Base-by-base conservation (phyloP, 2,888 invertebrate species). In the Ganaspis brasiliensis region DNA sequence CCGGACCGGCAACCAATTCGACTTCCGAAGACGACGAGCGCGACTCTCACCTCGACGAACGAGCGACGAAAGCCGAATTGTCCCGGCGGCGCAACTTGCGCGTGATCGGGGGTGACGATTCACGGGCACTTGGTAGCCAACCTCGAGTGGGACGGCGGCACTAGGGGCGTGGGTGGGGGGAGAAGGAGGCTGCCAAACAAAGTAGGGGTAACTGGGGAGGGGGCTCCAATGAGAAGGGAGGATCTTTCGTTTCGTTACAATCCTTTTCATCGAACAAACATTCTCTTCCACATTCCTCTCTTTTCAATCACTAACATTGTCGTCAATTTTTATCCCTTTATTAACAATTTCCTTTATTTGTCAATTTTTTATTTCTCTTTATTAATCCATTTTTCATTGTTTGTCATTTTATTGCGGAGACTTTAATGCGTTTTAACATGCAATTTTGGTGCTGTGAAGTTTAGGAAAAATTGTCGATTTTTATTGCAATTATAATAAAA, bases 31-130 rank as follows among this genome's bases (percentile, higher is more conserved):
- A 67, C 63, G 63, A 67, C 45, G 45, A 67, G 45, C 67, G 45
- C 67, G 67, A 24, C 45, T 67, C 67, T 67, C 67, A 67, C 67
- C 67, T 67, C 45, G 67, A 67, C 45, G 67, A 45, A 67, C 67
- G 67, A 67, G 67, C 81, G 82, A 83, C 82, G 82, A 83, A 75
- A 83, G 84, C 84, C 84, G 83, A 83, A 84, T 84, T 83, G 84
- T 84, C 81, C 81, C 83, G 83, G 83, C 81, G 80, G 82, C 81
- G 76, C 77, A 81, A 67, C 83, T 83, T 81, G 81, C 84, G 83
- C 85, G 84, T 83, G 84, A 86, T 85, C 85, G 84, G 85, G 86
- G 86, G 85, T 85, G 85, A 86, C 84, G 85, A 84, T 85, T 85
- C 84, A 80, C 77, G 79, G 81, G 79, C 78, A 75, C 77, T 45